Percentiles rank a stretch among this genome's conserved stretches.
These are phyloP conservation scores for Drosophila ficusphila DNA, from an alignment of 1,140 invertebrate genomes.

Conservation along the genomic window DNA sequence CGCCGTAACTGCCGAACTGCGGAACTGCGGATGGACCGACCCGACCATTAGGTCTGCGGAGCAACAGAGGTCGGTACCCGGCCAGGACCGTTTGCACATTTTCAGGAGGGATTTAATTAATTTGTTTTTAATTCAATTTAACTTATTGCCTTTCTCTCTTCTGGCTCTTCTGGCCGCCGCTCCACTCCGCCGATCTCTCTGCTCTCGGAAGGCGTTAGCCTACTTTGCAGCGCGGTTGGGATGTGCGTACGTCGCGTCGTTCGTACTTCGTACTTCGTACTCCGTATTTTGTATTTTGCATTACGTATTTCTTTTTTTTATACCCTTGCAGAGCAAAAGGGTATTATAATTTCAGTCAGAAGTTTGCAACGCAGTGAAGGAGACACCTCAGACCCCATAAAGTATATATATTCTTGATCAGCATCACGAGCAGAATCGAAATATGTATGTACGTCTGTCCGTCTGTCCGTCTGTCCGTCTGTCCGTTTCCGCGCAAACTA, in stretches of 20 bases:
- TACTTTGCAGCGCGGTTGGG: constrained; percentile 7
- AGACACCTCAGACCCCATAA: too few relatives aligned
- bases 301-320: constrained; percentile 53
- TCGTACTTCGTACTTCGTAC: constrained; percentile 1
- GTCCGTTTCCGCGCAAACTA: too few relatives aligned
- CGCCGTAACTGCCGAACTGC: too few relatives aligned
- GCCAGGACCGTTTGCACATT: constrained; percentile 32
- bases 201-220: constrained; percentile 18
- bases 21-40: too few relatives aligned
- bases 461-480: too few relatives aligned
- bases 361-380: too few relatives aligned
- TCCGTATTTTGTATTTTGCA: constrained; percentile 5
- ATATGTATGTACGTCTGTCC: too few relatives aligned
- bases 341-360: too few relatives aligned
- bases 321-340: too few relatives aligned
- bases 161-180: background rate
- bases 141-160: constrained; percentile 71
- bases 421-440: too few relatives aligned
- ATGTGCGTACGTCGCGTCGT: background rate
- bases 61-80: background rate
- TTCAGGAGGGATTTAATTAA: constrained; percentile 77
- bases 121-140: constrained; percentile 83
- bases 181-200: background rate
- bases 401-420: too few relatives aligned
- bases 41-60: too few relatives aligned